Conservation (phyloP, 64 coral and sea anemone species). For the Pachyseris speciosa region DNA sequence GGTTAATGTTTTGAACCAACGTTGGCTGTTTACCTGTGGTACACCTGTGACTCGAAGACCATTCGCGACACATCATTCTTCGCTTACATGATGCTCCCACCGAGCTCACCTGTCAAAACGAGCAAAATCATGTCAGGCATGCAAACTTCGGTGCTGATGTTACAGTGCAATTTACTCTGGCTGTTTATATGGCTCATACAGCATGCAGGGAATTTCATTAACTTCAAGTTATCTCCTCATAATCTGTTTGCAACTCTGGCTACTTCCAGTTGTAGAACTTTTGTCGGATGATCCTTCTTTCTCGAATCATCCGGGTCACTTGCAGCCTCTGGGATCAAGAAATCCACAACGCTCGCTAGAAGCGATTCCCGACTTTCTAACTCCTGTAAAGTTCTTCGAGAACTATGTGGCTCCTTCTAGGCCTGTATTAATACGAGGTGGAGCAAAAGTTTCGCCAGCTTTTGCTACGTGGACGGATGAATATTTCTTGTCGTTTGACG, state of each 20-base stretch:
- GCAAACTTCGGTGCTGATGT: background rate
- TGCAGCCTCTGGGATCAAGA: conserved; percentile 83
- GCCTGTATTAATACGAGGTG: conserved; percentile 85
- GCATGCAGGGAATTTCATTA: background rate
- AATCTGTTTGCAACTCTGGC: background rate
- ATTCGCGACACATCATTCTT: background rate
- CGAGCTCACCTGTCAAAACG: background rate
- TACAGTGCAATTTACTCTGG: background rate
- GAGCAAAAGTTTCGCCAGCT: conserved; percentile 90
- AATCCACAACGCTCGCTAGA: conserved; percentile 66
- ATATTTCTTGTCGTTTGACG: conserved; percentile 73
- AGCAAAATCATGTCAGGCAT: background rate
- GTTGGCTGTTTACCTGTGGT: no score
- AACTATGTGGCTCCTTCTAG: conserved; percentile 64
- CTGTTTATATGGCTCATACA: background rate
- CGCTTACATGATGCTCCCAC: background rate
- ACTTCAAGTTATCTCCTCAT: background rate
- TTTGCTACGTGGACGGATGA: conserved; percentile 89
- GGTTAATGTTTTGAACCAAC: no score
- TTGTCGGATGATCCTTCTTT: conserved; percentile 17
- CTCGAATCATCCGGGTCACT: conserved; percentile 67
- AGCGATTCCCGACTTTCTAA: conserved; percentile 65
- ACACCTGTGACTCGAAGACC: no score
- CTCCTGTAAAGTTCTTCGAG: conserved; percentile 79
- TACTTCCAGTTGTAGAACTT: conserved; percentile 13